Conservation (phyloP, 2,888 invertebrate species). For the Tridacna crocea region DNA sequence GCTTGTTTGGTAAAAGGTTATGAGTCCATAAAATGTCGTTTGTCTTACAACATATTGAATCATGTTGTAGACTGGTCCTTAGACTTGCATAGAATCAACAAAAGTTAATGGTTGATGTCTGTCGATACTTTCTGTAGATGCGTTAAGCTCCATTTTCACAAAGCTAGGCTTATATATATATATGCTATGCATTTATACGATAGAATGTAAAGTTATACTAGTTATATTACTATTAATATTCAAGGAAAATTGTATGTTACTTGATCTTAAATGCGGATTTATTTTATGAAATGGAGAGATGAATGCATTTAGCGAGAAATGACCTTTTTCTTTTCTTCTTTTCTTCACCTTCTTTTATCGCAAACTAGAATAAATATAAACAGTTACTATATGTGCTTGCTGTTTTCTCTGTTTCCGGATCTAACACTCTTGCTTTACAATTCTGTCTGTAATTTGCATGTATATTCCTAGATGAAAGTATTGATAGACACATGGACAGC, state of each 20-base stretch:
- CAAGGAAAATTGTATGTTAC: conserved; percentile 15
- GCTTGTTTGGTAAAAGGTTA: too few species aligned
- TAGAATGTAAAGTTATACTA: conserved; percentile 2
- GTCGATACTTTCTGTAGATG: too few species aligned
- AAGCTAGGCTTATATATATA: conserved; percentile 3
- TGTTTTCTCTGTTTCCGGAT: conserved; percentile 15
- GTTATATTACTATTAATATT: conserved; percentile 11
- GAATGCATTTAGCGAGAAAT: conserved; percentile 10
- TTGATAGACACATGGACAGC: too few species aligned
- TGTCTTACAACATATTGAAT: too few species aligned
- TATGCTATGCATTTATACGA: conserved; percentile 18
- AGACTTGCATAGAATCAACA: too few species aligned
- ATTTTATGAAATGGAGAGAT: not conserved
- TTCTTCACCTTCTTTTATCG: conserved; percentile 22
- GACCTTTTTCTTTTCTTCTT: conserved; percentile 13
- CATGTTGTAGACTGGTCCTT: too few species aligned
- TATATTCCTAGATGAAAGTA: too few species aligned
- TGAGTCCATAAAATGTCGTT: too few species aligned
- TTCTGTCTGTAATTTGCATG: too few species aligned
- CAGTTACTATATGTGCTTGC: conserved; percentile 30
- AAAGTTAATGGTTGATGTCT: too few species aligned
- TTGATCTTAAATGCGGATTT: not conserved
- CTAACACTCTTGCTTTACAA: not conserved
- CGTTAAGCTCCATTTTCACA: not conserved
- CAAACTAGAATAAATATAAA: conserved; percentile 50